Evolutionary conservation across 30 jellyfish, hydroid and myxozoan genomes (phyloP), one percentile per base, ranked within the genome.

Genomic region (Morbakka virulenta): DNA sequence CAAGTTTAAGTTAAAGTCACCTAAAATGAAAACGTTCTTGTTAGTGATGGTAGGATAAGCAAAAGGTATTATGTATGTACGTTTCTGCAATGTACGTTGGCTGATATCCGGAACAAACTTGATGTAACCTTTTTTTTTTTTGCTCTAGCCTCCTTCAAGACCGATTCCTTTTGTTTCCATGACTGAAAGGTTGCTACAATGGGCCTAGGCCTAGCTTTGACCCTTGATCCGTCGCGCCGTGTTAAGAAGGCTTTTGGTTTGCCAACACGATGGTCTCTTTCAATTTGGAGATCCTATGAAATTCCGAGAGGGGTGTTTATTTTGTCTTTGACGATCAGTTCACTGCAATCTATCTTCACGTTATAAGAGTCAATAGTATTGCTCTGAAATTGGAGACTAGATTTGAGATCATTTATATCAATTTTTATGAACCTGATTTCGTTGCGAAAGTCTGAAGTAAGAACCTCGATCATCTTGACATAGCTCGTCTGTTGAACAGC

Each of bases 151-250:
- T 72, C 50, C 28, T 50, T 72, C 32, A 50, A 62, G 28, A 72
- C 84, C 73, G 31, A 32, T 28, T 71, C 83, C 24, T 47, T 71
- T 71, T 71, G 83, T 72, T 71, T 71, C 83, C 83, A 71, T 6
- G 83, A 71, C 49, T 35, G 49, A 71, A 71, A 49, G 29, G 36
- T 71, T 13, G 72, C 83, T 13, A 49, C 72, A 26, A 71, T 47
- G 36, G 83, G 83, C 67, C 83, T 71, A 30, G 83, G 83, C 49
- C 29, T 72, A 21, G 41, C 72, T 41, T 64, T 64, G 76, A 64
- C 76, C 61, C 28, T 64, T 28, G 76, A 21, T 32, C 21, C 65
- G 21, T 64, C 65, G 53, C 62, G 61, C 53, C 76, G 76, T 64
- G 76, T 27, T 6, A 21, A 28, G 76, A 21, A 64, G 53, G 53